Conservation (phyloP, 2,888 invertebrate genomes). For the Lasioglossum zephyrum region DNA sequence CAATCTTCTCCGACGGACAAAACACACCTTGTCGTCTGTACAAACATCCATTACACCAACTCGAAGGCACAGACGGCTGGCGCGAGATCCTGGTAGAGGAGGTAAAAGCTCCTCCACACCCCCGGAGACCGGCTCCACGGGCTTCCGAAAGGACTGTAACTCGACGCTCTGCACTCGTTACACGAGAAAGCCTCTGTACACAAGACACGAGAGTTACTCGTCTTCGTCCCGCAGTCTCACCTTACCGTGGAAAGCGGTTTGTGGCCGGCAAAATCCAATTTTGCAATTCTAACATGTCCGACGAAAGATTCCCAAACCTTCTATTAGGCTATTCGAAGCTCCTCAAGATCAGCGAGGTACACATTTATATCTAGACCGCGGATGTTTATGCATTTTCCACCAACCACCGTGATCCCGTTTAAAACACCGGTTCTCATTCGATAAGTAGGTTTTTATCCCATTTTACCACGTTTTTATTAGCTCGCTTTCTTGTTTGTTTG, state of each 20-base stretch:
- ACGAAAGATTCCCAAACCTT: not conserved
- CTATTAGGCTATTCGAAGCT: not conserved
- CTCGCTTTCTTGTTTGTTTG: too few species aligned
- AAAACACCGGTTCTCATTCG: too few species aligned
- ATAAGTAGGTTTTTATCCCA: too few species aligned
- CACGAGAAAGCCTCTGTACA: slow-evolving; percentile 41
- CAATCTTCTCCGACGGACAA: slow-evolving; percentile 21
- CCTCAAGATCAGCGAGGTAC: not conserved
- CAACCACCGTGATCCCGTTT: too few species aligned
- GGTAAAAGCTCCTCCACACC: slow-evolving; percentile 32
- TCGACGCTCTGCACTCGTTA: slow-evolving; percentile 43
- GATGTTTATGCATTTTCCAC: too few species aligned
- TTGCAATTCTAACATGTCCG: not conserved
- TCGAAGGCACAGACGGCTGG: not conserved
- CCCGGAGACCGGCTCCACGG: not conserved
- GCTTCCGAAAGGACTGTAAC: slow-evolving; percentile 40
- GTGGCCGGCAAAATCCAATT: not conserved
- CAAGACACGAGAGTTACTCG: slow-evolving; percentile 50
- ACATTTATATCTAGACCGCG: not conserved
- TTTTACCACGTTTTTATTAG: too few species aligned
- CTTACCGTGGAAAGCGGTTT: not conserved
- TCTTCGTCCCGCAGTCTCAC: slow-evolving; percentile 8
- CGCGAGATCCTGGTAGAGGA: not conserved
- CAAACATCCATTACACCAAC: slow-evolving; percentile 52
- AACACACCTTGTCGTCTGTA: slow-evolving; percentile 11